Evolutionary conservation across 30 jellyfish, hydroid and myxozoan species (phyloP).

Genomic region (Hydractinia symbiolongicarpus): DNA sequence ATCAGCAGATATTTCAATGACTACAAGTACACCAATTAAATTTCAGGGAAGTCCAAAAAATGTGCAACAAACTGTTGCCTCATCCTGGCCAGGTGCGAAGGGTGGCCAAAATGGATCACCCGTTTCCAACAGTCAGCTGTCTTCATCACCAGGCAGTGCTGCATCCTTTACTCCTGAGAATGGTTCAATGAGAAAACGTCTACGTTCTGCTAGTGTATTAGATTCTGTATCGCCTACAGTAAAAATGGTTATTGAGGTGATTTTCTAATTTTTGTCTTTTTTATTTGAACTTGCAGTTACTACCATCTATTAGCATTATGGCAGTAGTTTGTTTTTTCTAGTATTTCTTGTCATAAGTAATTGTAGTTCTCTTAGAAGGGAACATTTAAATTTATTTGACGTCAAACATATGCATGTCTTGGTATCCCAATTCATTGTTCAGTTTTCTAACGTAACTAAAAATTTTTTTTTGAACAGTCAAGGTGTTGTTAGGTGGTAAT

Average conservation of each 20-base stretch:
- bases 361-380: no score
- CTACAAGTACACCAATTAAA: conserved; percentile 91
- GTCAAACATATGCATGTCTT: no score
- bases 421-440: no score
- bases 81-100: conserved; percentile 98
- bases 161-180: conserved; percentile 75
- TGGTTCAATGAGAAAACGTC: conserved; percentile 70
- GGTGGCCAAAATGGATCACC: conserved; percentile 52
- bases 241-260: conserved; percentile 85
- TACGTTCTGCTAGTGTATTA: conserved; percentile 87
- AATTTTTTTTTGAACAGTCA: no score
- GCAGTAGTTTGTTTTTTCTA: no score
- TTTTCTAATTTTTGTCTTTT: neutral
- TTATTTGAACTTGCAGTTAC: no score
- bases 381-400: no score
- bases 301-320: no score
- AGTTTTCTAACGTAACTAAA: no score
- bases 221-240: conserved; percentile 82
- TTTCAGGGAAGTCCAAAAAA: conserved; percentile 44
- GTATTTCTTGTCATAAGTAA: no score
- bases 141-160: conserved; percentile 89
- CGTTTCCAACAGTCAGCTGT: conserved; percentile 35
- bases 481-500: no score
- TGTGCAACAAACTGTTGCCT: conserved; percentile 46
- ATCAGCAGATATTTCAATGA: conserved; percentile 50